Conservation (phyloP, 2,888 invertebrate genomes). For the Diaperis boleti region DNA sequence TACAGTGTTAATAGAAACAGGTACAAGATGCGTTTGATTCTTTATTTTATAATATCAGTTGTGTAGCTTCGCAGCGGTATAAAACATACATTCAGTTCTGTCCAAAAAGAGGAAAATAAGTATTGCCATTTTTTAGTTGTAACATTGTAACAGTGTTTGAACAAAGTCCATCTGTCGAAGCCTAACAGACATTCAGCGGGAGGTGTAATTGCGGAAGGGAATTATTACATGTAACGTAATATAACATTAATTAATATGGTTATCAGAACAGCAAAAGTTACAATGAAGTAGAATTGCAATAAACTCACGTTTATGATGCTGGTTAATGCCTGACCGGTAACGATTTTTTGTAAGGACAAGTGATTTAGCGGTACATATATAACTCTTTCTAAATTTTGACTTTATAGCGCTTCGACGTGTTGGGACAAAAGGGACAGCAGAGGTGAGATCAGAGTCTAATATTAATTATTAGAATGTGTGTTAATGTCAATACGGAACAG, state of each 20-base stretch:
- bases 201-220: not conserved
- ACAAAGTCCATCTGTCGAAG: not conserved
- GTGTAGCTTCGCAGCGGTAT: too few relatives aligned
- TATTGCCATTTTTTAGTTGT: not conserved
- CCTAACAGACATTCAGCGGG: not conserved
- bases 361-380: constrained; percentile 9
- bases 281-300: not conserved
- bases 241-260: not conserved
- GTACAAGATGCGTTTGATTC: not conserved
- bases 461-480: constrained; percentile 16
- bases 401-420: constrained; percentile 10
- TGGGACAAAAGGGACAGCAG: constrained; percentile 17
- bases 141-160: not conserved
- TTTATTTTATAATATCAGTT: too few relatives aligned
- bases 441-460: not conserved
- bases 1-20: not conserved
- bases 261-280: not conserved
- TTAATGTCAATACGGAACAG: constrained; percentile 7
- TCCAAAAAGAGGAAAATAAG: too few relatives aligned
- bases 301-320: not conserved
- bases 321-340: not conserved
- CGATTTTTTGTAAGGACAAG: not conserved
- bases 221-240: not conserved
- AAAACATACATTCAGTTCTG: not conserved
- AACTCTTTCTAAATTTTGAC: not conserved